A percentile compares a stretch with the other conserved stretches of the same genome.
Evolutionary conservation across 2,888 invertebrate species (phyloP).

Genomic region (Beris chalybata): DNA sequence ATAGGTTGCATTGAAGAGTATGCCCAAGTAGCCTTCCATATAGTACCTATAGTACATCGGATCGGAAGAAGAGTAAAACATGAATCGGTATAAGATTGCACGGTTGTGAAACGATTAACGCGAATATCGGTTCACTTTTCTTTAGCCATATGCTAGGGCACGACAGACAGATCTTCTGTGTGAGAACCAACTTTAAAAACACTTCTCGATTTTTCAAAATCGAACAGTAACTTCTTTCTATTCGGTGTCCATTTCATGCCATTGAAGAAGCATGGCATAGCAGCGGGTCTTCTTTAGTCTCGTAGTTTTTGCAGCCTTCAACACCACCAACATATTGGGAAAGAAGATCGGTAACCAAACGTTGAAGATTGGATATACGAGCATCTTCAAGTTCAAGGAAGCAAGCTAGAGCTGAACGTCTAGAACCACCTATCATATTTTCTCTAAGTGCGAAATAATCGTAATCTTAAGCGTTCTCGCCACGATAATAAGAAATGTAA

Average conservation of each 20-base stretch:
- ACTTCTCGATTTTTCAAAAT: not conserved
- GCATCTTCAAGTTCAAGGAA: constrained; percentile 12
- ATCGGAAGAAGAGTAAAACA: constrained; percentile 25
- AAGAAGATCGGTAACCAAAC: not conserved
- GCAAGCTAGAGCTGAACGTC: not conserved
- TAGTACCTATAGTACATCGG: not conserved
- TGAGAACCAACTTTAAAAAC: constrained; percentile 14
- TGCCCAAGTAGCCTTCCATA: constrained; percentile 6
- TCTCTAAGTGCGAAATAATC: constrained; percentile 28
- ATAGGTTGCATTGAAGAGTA: constrained; percentile 10
- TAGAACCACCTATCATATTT: constrained; percentile 26
- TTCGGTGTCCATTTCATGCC: too few relatives aligned
- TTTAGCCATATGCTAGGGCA: constrained; percentile 13
- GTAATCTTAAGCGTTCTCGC: constrained; percentile 28
- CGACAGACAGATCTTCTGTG: constrained; percentile 16
- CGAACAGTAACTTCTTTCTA: too few relatives aligned
- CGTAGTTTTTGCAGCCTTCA: too few relatives aligned
- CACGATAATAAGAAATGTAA: constrained; percentile 31
- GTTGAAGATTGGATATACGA: too few relatives aligned
- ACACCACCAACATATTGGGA: too few relatives aligned
- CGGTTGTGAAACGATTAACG: constrained; percentile 30
- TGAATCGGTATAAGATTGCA: constrained; percentile 30
- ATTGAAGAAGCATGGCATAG: too few relatives aligned
- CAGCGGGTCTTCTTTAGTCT: too few relatives aligned
- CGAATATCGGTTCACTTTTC: constrained; percentile 28